Base-by-base conservation (phyloP, 2,797 vertebrate genomes). In the Anguilla pacifica region DNA sequence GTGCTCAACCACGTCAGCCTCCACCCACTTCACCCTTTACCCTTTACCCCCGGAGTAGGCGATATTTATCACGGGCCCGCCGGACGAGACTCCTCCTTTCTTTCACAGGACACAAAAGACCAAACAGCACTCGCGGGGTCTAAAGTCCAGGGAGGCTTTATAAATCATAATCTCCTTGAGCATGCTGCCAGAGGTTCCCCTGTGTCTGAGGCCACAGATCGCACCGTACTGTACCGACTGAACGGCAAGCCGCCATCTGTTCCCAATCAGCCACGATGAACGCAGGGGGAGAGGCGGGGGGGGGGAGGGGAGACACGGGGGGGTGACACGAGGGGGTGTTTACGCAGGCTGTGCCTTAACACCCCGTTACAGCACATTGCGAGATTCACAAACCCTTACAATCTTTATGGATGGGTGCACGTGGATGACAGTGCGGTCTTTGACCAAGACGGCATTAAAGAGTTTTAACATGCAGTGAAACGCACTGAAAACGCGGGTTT, bases 111-210 rank as follows among this genome's bases (percentile, higher is more conserved):
- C 53, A 57, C 53, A 84, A 31, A 31, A 31, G n/a, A 6, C 28
- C 82, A 19, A 31, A 57, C 51, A 57, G 35, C n/a, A 84, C 13
- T 57, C 0, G 25, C 49, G 0, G 51, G 28, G 51, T 57, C n/a
- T 84, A 35, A 84, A 84, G 82, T 84, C 51, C 53, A n/a, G 25
- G 74, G 51, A 83, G 51, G 81, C 81, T 2, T 28, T 57, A 57
- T 84, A 84, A 84, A 84, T 84, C 82, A 84, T 84, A 81, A 51
- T 57, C 82, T 84, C 51, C 11, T 15, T 53, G 13, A 55, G 25
- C 15, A 31, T 6, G 15, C 51, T 4, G 19, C 43, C 77, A 81
- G 77, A 81, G 72, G 72, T 72, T 72, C 67, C 67, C 67, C 67
- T 31, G 67, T n/a, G 15, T 49, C 28, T 10, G 46, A 57, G 82